Conservation (phyloP, 2,113 vertebrate species). For the Megaceryle maxima region DNA sequence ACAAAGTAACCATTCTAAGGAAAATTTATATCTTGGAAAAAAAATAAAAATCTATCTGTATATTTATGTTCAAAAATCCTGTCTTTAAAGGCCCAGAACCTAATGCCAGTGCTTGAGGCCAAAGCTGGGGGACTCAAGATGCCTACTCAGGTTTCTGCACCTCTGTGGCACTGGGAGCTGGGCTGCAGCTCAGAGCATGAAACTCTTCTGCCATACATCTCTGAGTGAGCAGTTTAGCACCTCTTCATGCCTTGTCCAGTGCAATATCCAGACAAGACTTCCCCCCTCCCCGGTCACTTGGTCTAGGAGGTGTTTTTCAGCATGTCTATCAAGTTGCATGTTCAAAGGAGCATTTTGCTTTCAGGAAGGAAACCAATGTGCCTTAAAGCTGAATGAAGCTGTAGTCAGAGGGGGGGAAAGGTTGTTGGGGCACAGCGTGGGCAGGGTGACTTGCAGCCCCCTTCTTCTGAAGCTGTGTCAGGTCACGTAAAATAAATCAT, state of each 20-base stretch:
- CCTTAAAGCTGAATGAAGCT: not conserved
- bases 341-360: not conserved
- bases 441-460: not conserved
- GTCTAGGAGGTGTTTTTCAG: not conserved
- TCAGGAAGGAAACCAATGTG: not conserved
- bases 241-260: not conserved
- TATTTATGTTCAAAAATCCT: conserved; percentile 3
- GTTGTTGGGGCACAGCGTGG: rapidly evolving
- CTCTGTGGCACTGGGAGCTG: rapidly evolving
- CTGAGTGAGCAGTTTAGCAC: not conserved
- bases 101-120: not conserved
- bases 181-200: not conserved
- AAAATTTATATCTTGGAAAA: conserved; percentile 9
- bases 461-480: not conserved
- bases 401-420: not conserved
- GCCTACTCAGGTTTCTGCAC: not conserved
- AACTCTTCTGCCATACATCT: not conserved
- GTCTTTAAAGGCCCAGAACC: not conserved
- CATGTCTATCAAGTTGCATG: rapidly evolving
- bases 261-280: not conserved
- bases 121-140: rapidly evolving
- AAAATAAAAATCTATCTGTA: not conserved
- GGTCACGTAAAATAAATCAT: rapidly evolving
- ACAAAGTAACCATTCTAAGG: conserved; percentile 33
- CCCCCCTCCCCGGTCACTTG: not conserved